phyloP scores from a whole-genome alignment of 2,113 vertebrate species.

The Bombycilla garrulus region DNA sequence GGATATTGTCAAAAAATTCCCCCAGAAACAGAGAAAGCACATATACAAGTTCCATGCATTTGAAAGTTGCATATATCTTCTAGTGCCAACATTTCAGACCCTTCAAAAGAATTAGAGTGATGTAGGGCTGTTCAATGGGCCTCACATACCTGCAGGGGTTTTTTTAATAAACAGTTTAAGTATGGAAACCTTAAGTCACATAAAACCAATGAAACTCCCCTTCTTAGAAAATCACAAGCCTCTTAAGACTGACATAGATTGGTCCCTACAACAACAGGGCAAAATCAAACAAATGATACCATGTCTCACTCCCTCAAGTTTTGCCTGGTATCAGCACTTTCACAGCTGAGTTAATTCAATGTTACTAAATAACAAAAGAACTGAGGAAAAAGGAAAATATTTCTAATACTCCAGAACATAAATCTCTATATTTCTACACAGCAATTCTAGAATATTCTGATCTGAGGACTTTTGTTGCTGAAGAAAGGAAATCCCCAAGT shows the following conservation, averaged over 20 bases:
- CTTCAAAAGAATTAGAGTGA: neutral
- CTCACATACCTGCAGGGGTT: rapidly evolving
- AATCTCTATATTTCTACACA: neutral
- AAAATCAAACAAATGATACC: neutral
- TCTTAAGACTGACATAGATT: neutral
- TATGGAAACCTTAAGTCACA: neutral
- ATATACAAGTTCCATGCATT: neutral
- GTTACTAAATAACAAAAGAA: neutral
- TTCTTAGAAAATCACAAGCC: neutral
- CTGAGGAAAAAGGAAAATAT: neutral
- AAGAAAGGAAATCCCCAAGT: neutral
- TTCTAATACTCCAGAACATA: neutral
- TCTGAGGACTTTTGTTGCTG: neutral
- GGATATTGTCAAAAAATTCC: neutral
- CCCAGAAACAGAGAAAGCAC: neutral
- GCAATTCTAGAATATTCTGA: neutral
- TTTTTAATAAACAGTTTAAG: neutral
- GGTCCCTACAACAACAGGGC: neutral
- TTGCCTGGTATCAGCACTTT: neutral
- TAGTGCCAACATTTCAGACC: neutral
- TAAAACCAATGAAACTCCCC: neutral
- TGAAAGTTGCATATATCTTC: neutral
- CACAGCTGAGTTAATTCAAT: neutral
- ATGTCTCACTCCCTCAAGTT: neutral
- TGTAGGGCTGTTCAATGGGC: neutral